A percentile compares a stretch with the other conserved stretches of the same genome.
Conservation (phyloP, 2,113 vertebrate species). For the Romanogobio albipinnatus region DNA sequence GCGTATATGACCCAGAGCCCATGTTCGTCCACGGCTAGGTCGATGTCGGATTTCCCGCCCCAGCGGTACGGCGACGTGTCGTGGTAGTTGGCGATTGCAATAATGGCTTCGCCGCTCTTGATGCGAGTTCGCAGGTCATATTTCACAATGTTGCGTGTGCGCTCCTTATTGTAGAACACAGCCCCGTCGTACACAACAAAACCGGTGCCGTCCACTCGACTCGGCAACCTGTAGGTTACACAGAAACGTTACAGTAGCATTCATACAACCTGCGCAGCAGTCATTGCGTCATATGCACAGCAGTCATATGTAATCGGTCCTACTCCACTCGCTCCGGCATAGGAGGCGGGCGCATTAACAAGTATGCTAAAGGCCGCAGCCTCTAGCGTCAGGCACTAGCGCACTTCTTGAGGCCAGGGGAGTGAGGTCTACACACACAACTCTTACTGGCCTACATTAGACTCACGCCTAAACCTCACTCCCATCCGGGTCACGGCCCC, state of each 20-base stretch:
- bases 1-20: slow-evolving; percentile 96
- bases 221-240: slow-evolving; percentile 78
- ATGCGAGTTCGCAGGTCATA: slow-evolving; percentile 93
- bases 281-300: no score
- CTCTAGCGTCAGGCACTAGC: no score
- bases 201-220: slow-evolving; percentile 91
- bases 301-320: not conserved
- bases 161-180: slow-evolving; percentile 95
- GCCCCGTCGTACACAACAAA: slow-evolving; percentile 95
- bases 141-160: slow-evolving; percentile 92
- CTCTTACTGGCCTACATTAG: no score
- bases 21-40: slow-evolving; percentile 92
- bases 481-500: no score
- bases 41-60: slow-evolving; percentile 95
- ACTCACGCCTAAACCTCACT: no score
- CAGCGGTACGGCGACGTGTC: slow-evolving; percentile 95
- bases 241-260: not conserved
- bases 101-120: slow-evolving; percentile 94
- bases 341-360: no score
- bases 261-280: not conserved
- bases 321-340: no score
- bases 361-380: no score
- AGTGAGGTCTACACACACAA: no score
- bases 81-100: slow-evolving; percentile 92
- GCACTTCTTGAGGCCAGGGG: no score